Evolutionary conservation across 2,888 invertebrate species (phyloP), one percentile per base, ranked within the genome.

Genomic region (Pseudococcus jackbeardsleyi): DNA sequence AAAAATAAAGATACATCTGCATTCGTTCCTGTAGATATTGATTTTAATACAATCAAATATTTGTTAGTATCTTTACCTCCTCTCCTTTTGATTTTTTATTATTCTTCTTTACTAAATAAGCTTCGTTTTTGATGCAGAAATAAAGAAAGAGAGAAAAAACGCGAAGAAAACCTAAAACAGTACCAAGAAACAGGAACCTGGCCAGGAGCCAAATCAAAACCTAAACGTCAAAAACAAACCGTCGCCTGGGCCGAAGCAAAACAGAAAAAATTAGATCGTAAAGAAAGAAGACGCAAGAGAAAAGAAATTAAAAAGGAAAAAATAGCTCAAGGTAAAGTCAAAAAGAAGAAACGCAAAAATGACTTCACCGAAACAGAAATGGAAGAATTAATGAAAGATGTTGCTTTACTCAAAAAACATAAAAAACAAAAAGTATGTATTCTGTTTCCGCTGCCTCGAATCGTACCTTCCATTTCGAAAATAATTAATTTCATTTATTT

Each of bases 241-340:
- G 94, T 95, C 91, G 93, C 97, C 0, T 97, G 97, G 97, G 95
- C 95, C 54, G 94, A 95, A 90, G 93, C 95, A 0, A 97, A 96
- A 91, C 94, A 94, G 90, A 94, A 93, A 89, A 95, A 95, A 91
- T 92, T 93, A 89, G 94, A 94, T 82, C 93, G 92, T 89, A 94
- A 95, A 91, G 93, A 93, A 86, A 94, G 94, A 90, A 93, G 93
- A 88, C 92, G 93, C 90, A 94, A 94, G 90, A 92, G 94, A 87
- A 95, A 95, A 92, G 93, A 94, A 89, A 92, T 93, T 90, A 93
- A 93, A 90, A 92, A 93, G 90, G 90, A 92, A 64, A 92, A 93
- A 90, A 91, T 92, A 90, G 72, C 92, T 91, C 90, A 93, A 92
- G 90, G 93, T 92, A 90, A 92, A 92, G 90, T 91, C 91, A 89